A percentile compares a stretch with the other conserved stretches of the same genome.
Conservation (phyloP, 1,140 invertebrate genomes). For the Meteorus sp. region DNA sequence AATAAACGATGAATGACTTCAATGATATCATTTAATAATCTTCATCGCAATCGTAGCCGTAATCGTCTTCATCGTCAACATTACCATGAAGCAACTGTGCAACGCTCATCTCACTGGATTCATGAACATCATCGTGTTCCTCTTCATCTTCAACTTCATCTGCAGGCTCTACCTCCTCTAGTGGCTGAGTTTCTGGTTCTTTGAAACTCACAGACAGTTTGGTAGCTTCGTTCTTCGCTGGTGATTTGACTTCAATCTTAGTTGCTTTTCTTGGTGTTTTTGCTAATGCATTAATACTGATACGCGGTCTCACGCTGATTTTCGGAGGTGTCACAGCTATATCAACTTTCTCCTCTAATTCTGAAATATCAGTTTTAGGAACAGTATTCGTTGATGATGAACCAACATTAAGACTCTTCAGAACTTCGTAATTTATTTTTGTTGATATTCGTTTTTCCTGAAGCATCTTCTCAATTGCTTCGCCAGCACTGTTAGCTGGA, state of each 20-base stretch:
- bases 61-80: background rate
- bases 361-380: no score
- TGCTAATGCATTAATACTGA: no score
- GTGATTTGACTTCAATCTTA: no score
- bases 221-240: background rate
- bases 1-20: background rate
- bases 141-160: background rate
- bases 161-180: background rate
- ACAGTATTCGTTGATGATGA: no score
- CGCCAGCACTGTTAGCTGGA: slow-evolving; percentile 80
- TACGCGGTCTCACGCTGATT: no score
- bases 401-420: slow-evolving; percentile 77
- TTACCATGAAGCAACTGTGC: background rate
- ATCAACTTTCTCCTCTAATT: no score
- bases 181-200: background rate
- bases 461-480: slow-evolving; percentile 93
- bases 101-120: background rate
- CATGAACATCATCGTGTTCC: slow-evolving; percentile 1
- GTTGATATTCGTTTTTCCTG: slow-evolving; percentile 93
- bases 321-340: no score
- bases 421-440: slow-evolving; percentile 97
- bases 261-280: no score
- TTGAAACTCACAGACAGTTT: background rate
- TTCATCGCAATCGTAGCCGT: slow-evolving; percentile 8
- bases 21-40: slow-evolving; percentile 7